Percentiles rank a stretch among this genome's conserved stretches.
phyloP scores from a whole-genome alignment of 2,113 vertebrate species.

The Tachuris rubrigastra region DNA sequence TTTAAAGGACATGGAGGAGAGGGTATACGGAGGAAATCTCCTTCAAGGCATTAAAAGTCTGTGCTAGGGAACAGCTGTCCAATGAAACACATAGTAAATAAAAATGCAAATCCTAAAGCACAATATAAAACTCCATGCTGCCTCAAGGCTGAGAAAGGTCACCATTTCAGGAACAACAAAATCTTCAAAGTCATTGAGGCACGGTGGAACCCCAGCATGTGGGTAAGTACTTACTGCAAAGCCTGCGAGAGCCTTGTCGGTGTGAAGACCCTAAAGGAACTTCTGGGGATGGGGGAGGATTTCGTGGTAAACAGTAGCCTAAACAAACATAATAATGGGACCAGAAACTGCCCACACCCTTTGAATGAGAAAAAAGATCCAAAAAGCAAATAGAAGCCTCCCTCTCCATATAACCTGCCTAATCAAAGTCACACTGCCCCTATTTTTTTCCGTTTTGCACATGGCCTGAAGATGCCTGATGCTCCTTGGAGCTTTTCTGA shows the following conservation, averaged over 20 bases:
- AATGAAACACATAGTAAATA: background rate
- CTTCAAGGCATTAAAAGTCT: background rate
- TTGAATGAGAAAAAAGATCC: background rate
- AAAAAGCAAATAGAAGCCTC: background rate
- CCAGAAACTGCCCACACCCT: background rate
- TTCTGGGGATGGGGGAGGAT: background rate
- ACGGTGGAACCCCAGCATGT: background rate
- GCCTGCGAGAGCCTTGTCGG: background rate
- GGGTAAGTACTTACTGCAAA: background rate
- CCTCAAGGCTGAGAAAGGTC: background rate
- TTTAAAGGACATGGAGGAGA: background rate
- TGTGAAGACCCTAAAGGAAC: background rate
- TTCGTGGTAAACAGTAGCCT: background rate
- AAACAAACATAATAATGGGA: background rate
- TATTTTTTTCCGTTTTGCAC: background rate
- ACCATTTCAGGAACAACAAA: background rate
- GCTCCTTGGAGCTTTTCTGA: background rate
- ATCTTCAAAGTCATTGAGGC: background rate
- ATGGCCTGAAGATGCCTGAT: background rate
- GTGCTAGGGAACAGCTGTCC: background rate
- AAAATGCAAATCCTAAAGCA: background rate
- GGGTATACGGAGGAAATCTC: background rate
- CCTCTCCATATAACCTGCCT: background rate
- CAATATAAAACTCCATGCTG: background rate
- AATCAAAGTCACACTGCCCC: background rate